phyloP scores from a whole-genome alignment of 2,797 vertebrate genomes.

The Moxostoma hubbsi region DNA sequence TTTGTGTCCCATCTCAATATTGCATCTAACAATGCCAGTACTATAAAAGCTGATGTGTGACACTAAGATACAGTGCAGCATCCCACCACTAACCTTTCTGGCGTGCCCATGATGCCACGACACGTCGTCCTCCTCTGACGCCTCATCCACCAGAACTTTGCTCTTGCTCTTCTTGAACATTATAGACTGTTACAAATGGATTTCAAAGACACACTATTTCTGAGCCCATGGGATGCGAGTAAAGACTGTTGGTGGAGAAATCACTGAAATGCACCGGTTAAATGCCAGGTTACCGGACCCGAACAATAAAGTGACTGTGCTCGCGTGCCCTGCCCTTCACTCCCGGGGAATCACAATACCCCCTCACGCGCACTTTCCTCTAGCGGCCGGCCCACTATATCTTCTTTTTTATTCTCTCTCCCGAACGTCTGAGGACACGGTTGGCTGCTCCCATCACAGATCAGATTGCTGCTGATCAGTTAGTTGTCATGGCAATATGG shows the following conservation, averaged over 20 bases:
- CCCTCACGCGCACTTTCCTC: background rate
- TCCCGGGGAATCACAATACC: constrained; percentile 26
- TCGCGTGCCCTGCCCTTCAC: background rate
- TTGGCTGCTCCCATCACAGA: constrained; percentile 43
- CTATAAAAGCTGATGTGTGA: background rate
- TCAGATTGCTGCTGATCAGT: constrained; percentile 37
- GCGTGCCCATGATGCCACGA: constrained; percentile 80
- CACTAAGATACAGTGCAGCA: background rate
- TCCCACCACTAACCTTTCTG: constrained; percentile 74
- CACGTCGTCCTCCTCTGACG: constrained; percentile 89
- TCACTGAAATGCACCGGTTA: constrained; percentile 55
- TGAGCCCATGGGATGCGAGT: constrained; percentile 32
- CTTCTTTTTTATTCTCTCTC: background rate
- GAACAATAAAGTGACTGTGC: constrained; percentile 39
- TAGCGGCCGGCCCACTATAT: background rate
- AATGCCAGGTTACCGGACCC: constrained; percentile 6
- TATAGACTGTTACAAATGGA: constrained; percentile 4
- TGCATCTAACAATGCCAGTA: background rate
- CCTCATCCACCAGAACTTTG: constrained; percentile 91
- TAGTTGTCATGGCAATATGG: constrained; percentile 14
- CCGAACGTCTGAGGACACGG: constrained; percentile 11
- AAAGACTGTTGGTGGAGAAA: constrained; percentile 41
- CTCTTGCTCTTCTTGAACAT: constrained; percentile 92
- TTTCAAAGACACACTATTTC: background rate
- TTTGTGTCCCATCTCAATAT: no score